A percentile compares a stretch with the other conserved stretches of the same genome.
Conservation (phyloP, 2,888 invertebrate genomes). For the Schrankia costaestrigalis region DNA sequence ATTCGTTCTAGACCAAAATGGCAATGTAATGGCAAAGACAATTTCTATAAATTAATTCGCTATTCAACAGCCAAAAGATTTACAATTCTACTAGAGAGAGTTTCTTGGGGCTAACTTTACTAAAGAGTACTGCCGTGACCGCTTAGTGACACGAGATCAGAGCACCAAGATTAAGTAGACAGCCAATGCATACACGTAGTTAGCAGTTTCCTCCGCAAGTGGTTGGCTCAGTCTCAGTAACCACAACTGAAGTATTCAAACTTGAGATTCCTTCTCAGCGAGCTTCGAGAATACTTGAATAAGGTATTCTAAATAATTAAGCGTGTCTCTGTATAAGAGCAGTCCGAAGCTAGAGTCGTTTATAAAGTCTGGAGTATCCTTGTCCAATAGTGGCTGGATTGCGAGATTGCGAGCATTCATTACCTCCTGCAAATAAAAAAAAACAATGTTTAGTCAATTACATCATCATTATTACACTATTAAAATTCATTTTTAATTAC, state of each 20-base stretch:
- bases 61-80: conserved; percentile 63
- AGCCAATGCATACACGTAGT: conserved; percentile 22
- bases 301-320: conserved; percentile 66
- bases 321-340: conserved; percentile 62
- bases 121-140: conserved; percentile 34
- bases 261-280: conserved; percentile 38
- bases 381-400: conserved; percentile 48
- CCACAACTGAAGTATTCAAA: conserved; percentile 42
- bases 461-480: background rate
- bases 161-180: conserved; percentile 42
- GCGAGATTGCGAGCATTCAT: conserved; percentile 57
- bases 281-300: conserved; percentile 59
- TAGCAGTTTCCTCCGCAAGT: conserved; percentile 29
- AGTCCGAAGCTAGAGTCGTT: conserved; percentile 43
- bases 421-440: conserved; percentile 51
- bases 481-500: too few species aligned
- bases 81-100: conserved; percentile 47
- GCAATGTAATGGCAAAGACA: conserved; percentile 78
- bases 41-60: conserved; percentile 55
- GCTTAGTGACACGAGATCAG: conserved; percentile 15
- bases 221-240: conserved; percentile 37
- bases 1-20: conserved; percentile 76
- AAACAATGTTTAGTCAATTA: too few species aligned
- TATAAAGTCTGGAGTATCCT: conserved; percentile 52
- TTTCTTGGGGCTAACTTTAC: conserved; percentile 41